Conservation (phyloP, 2,113 vertebrate genomes). For the Phalacrocorax carbo region DNA sequence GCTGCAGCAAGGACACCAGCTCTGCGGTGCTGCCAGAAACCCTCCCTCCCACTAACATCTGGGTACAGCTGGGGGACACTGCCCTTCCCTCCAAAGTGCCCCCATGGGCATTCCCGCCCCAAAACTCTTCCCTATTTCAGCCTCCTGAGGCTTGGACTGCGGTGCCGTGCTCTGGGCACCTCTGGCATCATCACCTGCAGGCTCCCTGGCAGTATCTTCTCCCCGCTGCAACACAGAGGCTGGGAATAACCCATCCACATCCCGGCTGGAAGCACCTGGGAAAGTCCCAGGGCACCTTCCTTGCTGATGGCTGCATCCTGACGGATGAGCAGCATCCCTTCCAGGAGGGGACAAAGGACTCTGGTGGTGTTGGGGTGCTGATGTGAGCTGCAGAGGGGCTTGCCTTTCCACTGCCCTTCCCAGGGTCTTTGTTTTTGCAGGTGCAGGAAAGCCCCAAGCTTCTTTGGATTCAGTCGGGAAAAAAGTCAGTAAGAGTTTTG, state of each 20-base stretch:
- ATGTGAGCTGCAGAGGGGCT: not conserved
- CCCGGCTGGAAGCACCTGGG: not conserved
- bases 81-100: not conserved
- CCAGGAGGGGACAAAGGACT: not conserved
- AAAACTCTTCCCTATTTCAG: not conserved
- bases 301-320: not conserved
- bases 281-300: not conserved
- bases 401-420: not conserved
- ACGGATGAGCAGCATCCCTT: not conserved
- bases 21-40: not conserved
- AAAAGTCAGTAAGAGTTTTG: not conserved
- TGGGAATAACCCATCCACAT: not conserved
- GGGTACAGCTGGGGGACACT: not conserved
- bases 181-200: accelerated
- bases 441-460: not conserved
- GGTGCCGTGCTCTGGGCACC: accelerated
- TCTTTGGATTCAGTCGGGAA: not conserved
- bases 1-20: not conserved
- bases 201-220: not conserved
- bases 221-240: not conserved
- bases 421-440: not conserved
- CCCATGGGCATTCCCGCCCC: no score
- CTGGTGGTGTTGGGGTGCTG: accelerated
- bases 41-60: not conserved
- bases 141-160: accelerated